Conservation (phyloP, 2,113 vertebrate genomes). For the Terrapene triunguis region DNA sequence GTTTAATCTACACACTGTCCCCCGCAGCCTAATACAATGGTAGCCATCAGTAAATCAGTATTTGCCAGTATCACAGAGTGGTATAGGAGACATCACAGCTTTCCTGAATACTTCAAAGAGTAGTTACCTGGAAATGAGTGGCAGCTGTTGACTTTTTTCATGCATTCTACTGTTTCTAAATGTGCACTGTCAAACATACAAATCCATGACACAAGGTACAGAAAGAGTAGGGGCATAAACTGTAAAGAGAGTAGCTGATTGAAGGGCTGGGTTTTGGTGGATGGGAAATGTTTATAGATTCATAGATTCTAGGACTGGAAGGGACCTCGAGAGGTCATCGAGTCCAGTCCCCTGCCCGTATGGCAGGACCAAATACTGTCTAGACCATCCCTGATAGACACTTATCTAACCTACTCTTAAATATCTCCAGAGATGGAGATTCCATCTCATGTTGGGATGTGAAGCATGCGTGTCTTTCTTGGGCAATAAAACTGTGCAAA, state of each 20-base stretch:
- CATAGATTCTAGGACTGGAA: too few species aligned
- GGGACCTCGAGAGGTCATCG: too few species aligned
- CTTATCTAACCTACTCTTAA: too few species aligned
- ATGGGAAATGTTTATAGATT: neutral
- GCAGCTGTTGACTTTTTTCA: neutral
- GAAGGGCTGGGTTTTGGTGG: neutral
- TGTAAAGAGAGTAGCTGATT: neutral
- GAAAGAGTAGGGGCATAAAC: neutral
- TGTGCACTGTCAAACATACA: neutral
- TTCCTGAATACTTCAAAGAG: neutral
- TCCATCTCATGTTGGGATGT: neutral
- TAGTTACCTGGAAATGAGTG: neutral
- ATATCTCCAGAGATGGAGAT: too few species aligned
- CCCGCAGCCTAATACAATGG: neutral
- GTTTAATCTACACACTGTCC: neutral
- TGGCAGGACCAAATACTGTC: too few species aligned
- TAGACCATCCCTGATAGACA: too few species aligned
- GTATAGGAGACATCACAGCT: slow-evolving; percentile 1
- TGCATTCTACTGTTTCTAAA: neutral
- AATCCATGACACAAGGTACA: neutral
- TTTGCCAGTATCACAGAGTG: neutral
- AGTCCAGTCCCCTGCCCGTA: too few species aligned
- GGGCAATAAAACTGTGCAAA: neutral
- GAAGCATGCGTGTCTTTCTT: neutral
- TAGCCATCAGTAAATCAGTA: neutral